Evolutionary conservation across 30 jellyfish, hydroid and myxozoan species (phyloP).

Genomic region (Pseudorhiza aurosa): DNA sequence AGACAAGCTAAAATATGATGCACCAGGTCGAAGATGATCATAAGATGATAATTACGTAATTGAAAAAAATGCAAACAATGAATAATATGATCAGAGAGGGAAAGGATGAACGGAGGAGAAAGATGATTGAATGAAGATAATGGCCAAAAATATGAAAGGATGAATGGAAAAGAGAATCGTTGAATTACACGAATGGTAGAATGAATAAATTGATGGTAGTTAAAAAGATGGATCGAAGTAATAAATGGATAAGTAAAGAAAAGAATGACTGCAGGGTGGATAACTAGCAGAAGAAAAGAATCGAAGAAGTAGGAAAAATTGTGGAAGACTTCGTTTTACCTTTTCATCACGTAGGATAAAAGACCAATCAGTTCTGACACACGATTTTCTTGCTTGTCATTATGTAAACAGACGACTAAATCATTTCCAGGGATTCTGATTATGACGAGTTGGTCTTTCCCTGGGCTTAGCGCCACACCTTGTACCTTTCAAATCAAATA

Average conservation of each 20-base stretch:
- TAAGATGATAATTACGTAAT: no score
- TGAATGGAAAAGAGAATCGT: background rate
- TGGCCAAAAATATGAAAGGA: background rate
- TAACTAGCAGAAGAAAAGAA: background rate
- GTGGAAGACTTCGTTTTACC: conserved; percentile 24
- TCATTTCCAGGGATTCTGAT: conserved; percentile 85
- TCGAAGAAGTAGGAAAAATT: background rate
- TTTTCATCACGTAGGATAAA: conserved; percentile 44
- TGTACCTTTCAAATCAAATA: conserved; percentile 55
- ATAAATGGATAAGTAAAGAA: background rate
- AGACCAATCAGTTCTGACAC: conserved; percentile 89
- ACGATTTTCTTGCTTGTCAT: conserved; percentile 86
- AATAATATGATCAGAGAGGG: background rate
- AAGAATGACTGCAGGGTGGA: background rate
- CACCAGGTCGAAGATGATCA: no score
- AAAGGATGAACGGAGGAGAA: background rate
- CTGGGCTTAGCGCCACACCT: conserved; percentile 88
- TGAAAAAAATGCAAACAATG: background rate
- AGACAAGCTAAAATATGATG: no score
- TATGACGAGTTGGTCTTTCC: conserved; percentile 75
- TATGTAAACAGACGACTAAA: conserved; percentile 80
- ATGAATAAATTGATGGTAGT: background rate
- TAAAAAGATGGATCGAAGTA: background rate
- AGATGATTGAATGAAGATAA: background rate
- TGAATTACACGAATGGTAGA: background rate